phyloP scores from a whole-genome alignment of 1,140 invertebrate species.

The Cydia pomonella region DNA sequence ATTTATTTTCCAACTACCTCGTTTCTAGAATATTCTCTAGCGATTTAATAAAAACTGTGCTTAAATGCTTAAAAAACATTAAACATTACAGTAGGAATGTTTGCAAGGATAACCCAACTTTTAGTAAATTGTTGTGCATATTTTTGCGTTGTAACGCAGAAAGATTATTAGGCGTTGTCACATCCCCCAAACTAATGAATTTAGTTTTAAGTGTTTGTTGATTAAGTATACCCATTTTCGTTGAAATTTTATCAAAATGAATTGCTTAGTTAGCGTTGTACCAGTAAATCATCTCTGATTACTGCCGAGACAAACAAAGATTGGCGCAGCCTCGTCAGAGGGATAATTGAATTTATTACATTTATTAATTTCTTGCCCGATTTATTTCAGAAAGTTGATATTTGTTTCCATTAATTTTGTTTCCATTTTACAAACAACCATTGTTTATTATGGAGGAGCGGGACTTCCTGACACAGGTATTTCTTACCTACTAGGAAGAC shows the following conservation, averaged over 20 bases:
- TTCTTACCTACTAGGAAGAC: too few relatives aligned
- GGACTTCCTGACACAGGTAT: too few relatives aligned
- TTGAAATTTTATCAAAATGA: constrained; percentile 8
- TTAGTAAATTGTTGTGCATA: too few relatives aligned
- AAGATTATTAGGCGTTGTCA: neutral
- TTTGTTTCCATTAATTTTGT: neutral
- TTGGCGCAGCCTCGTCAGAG: constrained; percentile 7
- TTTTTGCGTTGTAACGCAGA: neutral
- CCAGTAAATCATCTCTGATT: constrained; percentile 29
- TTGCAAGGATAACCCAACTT: too few relatives aligned
- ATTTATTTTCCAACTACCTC: too few relatives aligned
- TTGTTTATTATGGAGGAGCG: too few relatives aligned
- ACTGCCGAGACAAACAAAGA: neutral
- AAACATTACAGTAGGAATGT: too few relatives aligned
- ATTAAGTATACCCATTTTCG: neutral
- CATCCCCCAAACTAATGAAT: neutral
- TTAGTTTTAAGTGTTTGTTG: constrained; percentile 4
- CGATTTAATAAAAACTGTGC: too few relatives aligned
- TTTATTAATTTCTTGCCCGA: neutral
- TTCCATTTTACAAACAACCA: too few relatives aligned
- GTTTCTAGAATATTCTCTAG: too few relatives aligned
- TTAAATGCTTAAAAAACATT: too few relatives aligned
- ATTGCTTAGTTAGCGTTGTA: constrained; percentile 11
- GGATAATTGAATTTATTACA: constrained; percentile 19
- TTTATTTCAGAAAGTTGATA: neutral